Base-by-base conservation (phyloP, 30 jellyfish, hydroid and myxozoan genomes). In the Pseudorhiza aurosa region DNA sequence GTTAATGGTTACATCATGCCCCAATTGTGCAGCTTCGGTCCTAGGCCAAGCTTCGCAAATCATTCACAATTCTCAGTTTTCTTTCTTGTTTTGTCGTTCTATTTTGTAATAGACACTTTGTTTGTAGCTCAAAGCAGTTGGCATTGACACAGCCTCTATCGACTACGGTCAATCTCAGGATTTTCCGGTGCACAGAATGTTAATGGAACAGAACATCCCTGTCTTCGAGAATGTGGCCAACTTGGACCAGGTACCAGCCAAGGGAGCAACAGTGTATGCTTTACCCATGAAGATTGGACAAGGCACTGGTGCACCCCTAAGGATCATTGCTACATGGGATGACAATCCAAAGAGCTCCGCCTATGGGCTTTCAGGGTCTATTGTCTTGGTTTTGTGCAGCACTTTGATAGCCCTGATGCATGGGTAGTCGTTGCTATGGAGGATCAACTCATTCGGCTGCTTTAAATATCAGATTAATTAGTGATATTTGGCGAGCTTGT, bases 241-340 rank as follows among this genome's bases (percentile, higher is more conserved):
- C 46, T 45, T 91, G 21, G 82, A 71, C 24, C 42, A 39, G 32
- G 69, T 90, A 26, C 93, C 93, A 33, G 63, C 85, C 8, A 77
- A 45, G 31, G 90, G 90, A 0, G 81, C 84, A 77, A 76, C 58
- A 68, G 90, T 91, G 19, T 72, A 64, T 42, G 98, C 98, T 7
- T 49, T 91, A 30, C 98, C 98, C 32, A 91, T 91, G 98, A 91
- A 83, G 35, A 91, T 91, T 49, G 83, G 81, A 22, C 88, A 78
- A 44, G 98, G 98, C 17, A 57, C 94, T 2, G 98, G 98, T 24
- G 98, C 91, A 37, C 98, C 98, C 24, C 44, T 91, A 73, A 58
- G 98, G 45, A 84, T 91, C 50, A 81, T 91, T 36, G 98, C 96
- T 8, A 68, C 85, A 0, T 82, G 87, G 87, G 87, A 82, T 43